These are phyloP conservation scores for Phyllostomus discolor DNA, from an alignment of 2,113 vertebrate genomes.

Conservation along the genomic window DNA sequence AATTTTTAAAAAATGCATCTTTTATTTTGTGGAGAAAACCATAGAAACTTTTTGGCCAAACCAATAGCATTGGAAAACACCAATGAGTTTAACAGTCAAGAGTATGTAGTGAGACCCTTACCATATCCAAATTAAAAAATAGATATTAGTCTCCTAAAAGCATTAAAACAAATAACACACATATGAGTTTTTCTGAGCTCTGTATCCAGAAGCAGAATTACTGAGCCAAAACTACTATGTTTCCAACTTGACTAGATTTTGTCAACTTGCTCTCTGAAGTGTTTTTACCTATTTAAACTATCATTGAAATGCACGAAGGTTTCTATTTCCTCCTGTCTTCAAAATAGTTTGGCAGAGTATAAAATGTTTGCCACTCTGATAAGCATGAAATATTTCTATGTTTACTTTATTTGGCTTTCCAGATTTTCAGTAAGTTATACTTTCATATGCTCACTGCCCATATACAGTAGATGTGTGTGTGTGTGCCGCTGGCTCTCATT, in stretches of 20 bases:
- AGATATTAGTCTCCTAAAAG: not conserved
- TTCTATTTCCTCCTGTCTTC: not conserved
- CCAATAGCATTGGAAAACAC: not conserved
- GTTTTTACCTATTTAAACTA: constrained; percentile 21
- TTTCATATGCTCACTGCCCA: not conserved
- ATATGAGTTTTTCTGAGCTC: not conserved
- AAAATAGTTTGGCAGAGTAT: not conserved
- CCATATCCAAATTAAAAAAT: not conserved
- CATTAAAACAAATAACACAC: not conserved
- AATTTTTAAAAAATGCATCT: no score
- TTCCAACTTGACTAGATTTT: constrained; percentile 28
- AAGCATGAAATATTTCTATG: not conserved
- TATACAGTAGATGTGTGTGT: not conserved
- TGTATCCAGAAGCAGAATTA: not conserved
- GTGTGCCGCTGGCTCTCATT: not conserved
- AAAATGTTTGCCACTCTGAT: constrained; percentile 3
- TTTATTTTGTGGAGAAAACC: no score
- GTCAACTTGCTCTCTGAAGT: constrained; percentile 35
- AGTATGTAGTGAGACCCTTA: not conserved
- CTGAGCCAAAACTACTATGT: not conserved
- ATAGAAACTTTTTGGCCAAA: no score
- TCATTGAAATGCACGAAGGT: not conserved
- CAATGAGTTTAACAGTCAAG: not conserved
- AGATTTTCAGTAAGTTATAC: not conserved
- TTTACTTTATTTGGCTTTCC: not conserved